phyloP scores from a whole-genome alignment of 2,888 invertebrate genomes.

The Tyria jacobaeae region DNA sequence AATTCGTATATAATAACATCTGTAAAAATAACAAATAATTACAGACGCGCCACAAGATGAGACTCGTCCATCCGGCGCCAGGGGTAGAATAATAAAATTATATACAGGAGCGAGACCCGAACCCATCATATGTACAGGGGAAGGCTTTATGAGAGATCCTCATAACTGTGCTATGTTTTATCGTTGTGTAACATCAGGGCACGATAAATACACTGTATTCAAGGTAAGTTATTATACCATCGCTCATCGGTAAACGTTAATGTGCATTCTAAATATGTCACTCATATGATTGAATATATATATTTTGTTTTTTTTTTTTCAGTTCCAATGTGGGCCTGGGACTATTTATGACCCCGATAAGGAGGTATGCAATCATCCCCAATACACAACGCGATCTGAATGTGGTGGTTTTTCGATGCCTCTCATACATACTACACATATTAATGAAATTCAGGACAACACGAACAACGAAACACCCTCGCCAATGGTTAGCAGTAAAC shows the following conservation, averaged over 20 bases:
- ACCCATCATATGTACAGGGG: constrained; percentile 86
- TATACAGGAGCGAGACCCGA: constrained; percentile 71
- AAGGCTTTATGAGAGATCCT: constrained; percentile 91
- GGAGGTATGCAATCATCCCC: constrained; percentile 90
- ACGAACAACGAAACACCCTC: constrained; percentile 65
- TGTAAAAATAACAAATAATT: constrained; percentile 12
- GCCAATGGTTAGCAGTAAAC: constrained; percentile 64
- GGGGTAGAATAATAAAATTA: constrained; percentile 72
- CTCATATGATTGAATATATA: too few relatives aligned
- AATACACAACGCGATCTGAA: constrained; percentile 89
- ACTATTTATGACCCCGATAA: constrained; percentile 91
- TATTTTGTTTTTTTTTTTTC: constrained; percentile 58
- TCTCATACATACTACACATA: constrained; percentile 50
- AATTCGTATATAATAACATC: background rate
- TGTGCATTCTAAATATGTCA: too few relatives aligned
- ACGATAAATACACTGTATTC: constrained; percentile 85
- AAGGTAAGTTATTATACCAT: constrained; percentile 61
- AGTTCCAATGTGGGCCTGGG: constrained; percentile 91
- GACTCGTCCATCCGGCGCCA: constrained; percentile 55
- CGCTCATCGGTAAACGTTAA: background rate
- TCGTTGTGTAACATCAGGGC: constrained; percentile 89
- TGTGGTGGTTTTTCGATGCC: constrained; percentile 80
- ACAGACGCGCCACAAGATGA: constrained; percentile 52
- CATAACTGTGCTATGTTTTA: constrained; percentile 91
- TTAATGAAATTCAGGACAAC: constrained; percentile 80